Evolutionary conservation across 2,113 vertebrate genomes (phyloP), one percentile per base, ranked within the genome.

Genomic region (Nothoprocta perdicaria): DNA sequence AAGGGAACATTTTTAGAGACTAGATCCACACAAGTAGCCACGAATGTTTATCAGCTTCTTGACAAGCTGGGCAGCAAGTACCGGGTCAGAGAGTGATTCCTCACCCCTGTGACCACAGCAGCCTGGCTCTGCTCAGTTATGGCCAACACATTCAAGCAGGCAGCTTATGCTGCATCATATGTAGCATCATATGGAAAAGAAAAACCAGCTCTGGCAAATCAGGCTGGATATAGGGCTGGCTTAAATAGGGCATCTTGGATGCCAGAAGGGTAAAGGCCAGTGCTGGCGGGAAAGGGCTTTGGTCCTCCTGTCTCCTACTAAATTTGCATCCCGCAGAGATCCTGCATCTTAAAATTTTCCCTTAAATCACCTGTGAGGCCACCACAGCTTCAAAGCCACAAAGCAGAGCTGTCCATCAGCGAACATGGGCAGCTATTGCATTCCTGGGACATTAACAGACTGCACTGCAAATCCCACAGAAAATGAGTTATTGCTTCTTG

Each of bases 401-500:
- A 15, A 22, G 31, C n/a, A 46, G 53, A 14, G 73, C n/a, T 46
- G 73, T n/a, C 41, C 19, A 27, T 15, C 31, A 48, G n/a, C 19
- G 6, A 61, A 33, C n/a, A 61, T 12, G 15, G 21, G 38, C 23
- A 26, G 45, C 29, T 16, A 40, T 12, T 7, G 9, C 10, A 55
- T 12, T 58, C 61, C 58, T 31, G 22, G 5, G 26, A 24, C 40
- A 76, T 63, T 55, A 43, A 9, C 43, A 23, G 33, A 61, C 17
- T 0, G 0, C 0, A 2, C 40, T 65, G 65, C 61, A 87, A 67
- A 69, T 38, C 73, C 31, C 76, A 78, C 14, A 48, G 24, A 58
- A 5, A 6, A 80, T 8, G 46, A 66, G 26, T 31, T 33, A 58
- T 33, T 0, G 2, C 24, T 57, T 68, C 48, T 33, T 79, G 48